Evolutionary conservation across 2,888 invertebrate genomes (phyloP), one percentile per base, ranked within the genome.

Genomic region (Macaria notata): DNA sequence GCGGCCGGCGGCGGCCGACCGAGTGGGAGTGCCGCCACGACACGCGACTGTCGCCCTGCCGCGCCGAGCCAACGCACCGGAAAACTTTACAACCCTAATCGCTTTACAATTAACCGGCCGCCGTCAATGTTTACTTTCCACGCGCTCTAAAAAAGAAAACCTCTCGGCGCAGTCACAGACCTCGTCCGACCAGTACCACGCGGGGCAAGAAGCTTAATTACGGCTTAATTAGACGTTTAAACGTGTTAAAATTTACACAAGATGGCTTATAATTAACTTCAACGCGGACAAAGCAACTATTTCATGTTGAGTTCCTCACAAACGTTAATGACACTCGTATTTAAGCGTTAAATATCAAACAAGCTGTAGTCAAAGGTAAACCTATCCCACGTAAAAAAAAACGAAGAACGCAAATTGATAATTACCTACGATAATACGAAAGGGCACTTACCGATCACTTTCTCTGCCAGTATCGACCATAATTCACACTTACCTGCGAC

Each of bases 71-170:
- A 77, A 78, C 86, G 86, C 88, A 86, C 86, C 88, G 86, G 87
- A 88, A 86, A 89, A 84, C 85, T 88, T 83, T 80, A 84, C 84
- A 83, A 81, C 82, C 83, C 84, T 88, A 89, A 89, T 87, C 85
- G 81, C 81, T 81, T 79, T 73, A 83, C 86, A 87, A 88, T 87
- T 86, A 86, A 84, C 77, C 72, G 72, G 72, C 74, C 76, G 72
- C 74, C 76, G 62, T 64, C 70, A 73, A 81, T 88, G 83, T 88
- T 88, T 88, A 87, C 86, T 88, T 88, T 86, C 78, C 78, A 73
- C 77, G 72, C 71, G 64, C 48, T 66, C 65, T 62, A 62, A 65
- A 56, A 58, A 49, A 61, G 57, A 58, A 62, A 63, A 54, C 49
- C 61, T 59, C 53, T 51, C 39, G 30, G 19, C 49, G 54, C 46